Evolutionary conservation across 2,888 invertebrate species (phyloP).

Genomic region (Anthophora plumipes): DNA sequence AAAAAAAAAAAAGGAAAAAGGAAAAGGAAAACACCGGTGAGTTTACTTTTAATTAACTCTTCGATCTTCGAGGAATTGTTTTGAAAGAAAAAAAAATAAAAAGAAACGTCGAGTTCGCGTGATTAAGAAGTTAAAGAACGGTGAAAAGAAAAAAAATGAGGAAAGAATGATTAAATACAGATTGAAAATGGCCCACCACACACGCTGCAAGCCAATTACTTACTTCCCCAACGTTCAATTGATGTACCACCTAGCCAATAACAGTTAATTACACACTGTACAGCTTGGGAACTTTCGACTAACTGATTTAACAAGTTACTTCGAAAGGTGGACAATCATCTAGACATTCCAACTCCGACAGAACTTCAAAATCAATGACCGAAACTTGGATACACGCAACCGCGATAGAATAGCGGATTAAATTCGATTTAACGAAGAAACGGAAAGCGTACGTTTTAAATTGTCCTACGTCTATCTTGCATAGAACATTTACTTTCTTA

Average conservation of each 20-base stretch:
- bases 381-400: slow-evolving; percentile 1
- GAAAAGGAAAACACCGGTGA: too few species aligned
- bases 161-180: neutral
- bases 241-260: neutral
- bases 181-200: neutral
- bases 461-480: neutral
- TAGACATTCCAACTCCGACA: neutral
- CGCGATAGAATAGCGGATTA: neutral
- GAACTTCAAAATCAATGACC: slow-evolving; percentile 24
- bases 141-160: too few species aligned
- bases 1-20: too few species aligned
- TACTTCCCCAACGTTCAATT: slow-evolving; percentile 8
- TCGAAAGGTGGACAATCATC: slow-evolving; percentile 18
- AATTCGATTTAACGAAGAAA: neutral
- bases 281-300: slow-evolving; percentile 1
- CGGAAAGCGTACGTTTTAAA: neutral
- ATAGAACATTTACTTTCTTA: too few species aligned
- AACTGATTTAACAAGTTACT: slow-evolving; percentile 30
- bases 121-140: neutral
- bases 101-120: neutral
- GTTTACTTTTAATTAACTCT: too few species aligned
- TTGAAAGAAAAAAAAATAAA: too few species aligned
- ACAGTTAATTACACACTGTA: slow-evolving; percentile 10
- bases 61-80: neutral
- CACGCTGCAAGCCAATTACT: slow-evolving; percentile 5